Evolutionary conservation across 92 coral and sea anemone species (phyloP), one percentile per base, ranked within the genome.

Genomic region (Epizoanthus scotinus): DNA sequence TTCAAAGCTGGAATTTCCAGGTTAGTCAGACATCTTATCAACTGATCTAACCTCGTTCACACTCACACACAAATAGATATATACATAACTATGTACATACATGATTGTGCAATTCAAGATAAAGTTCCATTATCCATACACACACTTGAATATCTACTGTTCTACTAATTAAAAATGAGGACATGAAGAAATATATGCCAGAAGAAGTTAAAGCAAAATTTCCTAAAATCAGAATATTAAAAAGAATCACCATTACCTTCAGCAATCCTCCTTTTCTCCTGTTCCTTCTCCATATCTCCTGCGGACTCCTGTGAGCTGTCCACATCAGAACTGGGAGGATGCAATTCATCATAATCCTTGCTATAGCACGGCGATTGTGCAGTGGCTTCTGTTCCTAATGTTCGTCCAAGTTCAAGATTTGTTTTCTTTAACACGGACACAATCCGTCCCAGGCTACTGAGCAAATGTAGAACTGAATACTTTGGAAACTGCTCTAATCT

Each of bases 251-350:
- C 52, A 58, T 79, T 70, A 91, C 93, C 87, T 68, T 78, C 42
- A 25, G 67, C 56, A 52, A 64, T 83, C 55, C 67, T 90, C 44
- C 89, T 88, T 59, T 68, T 77, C 61, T 89, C 91, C 38, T 84
- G 86, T 59, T 93, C 97, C 69, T 31, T 65, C 82, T 93, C 97
- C 97, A 93, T 93, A 70, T 93, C 97, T 19, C 94, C 97, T 6
- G 97, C 90, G 6, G 97, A 93, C 78, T 90, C 97, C 57, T 93
- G 91, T 18, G 94, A 90, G 73, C 91, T 93, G 64, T 90, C 97
- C 25, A 93, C 84, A 64, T 93, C 97, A 49, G 94, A 93, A 62
- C 81, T 75, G 19, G 81, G 56, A 12, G 81, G 81, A 60, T 75
- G 59, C 36, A 75, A 34, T 36, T 75, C 81, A 40, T 75, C 81